phyloP scores from a whole-genome alignment of 2,888 invertebrate species.

The Carpatolechia fugitivella region DNA sequence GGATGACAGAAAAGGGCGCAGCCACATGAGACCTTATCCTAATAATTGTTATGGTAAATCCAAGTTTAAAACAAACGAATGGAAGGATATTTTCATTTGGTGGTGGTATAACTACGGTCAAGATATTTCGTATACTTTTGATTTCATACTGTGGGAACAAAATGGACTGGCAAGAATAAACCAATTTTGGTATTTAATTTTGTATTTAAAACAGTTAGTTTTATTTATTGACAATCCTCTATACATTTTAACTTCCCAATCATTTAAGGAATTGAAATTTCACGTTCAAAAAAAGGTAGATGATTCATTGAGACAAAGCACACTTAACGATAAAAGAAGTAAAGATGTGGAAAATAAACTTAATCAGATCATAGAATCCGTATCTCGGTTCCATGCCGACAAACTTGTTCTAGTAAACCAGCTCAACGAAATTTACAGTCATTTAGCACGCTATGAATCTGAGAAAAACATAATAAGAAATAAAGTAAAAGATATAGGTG shows the following conservation, averaged over 20 bases:
- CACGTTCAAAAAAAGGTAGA: background rate
- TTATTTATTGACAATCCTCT: background rate
- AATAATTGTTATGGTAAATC: background rate
- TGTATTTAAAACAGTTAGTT: background rate
- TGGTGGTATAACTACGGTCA: background rate
- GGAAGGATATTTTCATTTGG: background rate
- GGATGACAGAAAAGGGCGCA: background rate
- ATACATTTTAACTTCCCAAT: background rate
- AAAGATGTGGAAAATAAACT: background rate
- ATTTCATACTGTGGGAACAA: background rate
- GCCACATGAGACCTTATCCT: background rate
- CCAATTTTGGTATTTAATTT: background rate
- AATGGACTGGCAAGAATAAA: background rate
- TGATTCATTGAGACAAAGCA: background rate
- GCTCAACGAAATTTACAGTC: background rate
- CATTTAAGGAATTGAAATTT: background rate
- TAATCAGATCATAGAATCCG: background rate
- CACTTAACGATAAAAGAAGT: background rate
- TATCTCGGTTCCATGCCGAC: background rate
- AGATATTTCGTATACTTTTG: background rate
- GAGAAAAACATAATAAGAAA: background rate
- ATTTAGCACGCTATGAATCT: background rate
- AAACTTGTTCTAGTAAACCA: background rate
- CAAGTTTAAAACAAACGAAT: background rate
- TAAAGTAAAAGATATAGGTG: background rate